Evolutionary conservation across 2,888 invertebrate genomes (phyloP), one percentile per base, ranked within the genome.

Genomic region (Apoderus coryli): DNA sequence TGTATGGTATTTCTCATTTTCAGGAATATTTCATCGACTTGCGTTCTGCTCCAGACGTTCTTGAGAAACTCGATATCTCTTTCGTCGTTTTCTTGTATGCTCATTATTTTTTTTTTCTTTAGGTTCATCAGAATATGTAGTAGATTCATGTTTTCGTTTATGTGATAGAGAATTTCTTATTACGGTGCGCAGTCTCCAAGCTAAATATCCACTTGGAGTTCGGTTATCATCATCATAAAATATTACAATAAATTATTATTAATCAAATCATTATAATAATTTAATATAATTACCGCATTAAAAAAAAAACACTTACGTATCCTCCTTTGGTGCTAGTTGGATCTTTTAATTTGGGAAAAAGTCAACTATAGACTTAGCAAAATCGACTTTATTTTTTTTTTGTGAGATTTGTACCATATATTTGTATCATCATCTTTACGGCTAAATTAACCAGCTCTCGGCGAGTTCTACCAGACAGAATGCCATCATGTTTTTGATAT

Each of bases 321-420:
- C 19, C 19, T 19, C 19, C 19, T n/a, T 19, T 19, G 6, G 19
- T 7, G n/a, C 19, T 19, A n/a, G 19, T 19, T 19, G 19, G 19
- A 19, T 19, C 19, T 19, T 19, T 19, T n/a, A 19, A n/a, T 19
- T 19, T 19, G n/a, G 19, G 19, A 19, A 19, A 19, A n/a, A n/a
- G n/a, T n/a, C n/a, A n/a, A n/a, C n/a, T n/a, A n/a, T n/a, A n/a
- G n/a, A n/a, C n/a, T n/a, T n/a, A n/a, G n/a, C n/a, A n/a, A n/a
- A n/a, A n/a, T n/a, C n/a, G n/a, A n/a, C n/a, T n/a, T n/a, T n/a
- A n/a, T n/a, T n/a, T n/a, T n/a, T n/a, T n/a, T n/a, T n/a, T n/a
- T n/a, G n/a, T n/a, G n/a, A n/a, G n/a, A n/a, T n/a, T n/a, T n/a
- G n/a, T n/a, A n/a, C n/a, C n/a, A n/a, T n/a, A n/a, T n/a, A n/a